Percentiles rank a stretch among this genome's conserved stretches.
phyloP scores from a whole-genome alignment of 2,888 invertebrate genomes.

The Mesochorus sp. region DNA sequence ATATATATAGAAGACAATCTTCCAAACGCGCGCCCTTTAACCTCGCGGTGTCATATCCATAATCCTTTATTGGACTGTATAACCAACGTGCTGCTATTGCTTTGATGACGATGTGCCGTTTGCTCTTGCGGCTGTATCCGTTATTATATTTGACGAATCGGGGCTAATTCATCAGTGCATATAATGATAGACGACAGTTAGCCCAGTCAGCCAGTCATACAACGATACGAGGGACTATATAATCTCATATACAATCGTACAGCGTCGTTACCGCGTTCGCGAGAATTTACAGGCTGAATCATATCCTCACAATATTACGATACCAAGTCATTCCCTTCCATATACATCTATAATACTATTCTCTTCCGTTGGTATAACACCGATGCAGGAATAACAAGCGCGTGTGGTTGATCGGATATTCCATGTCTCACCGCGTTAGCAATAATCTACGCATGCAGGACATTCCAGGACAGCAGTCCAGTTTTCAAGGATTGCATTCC shows the following conservation, averaged over 20 bases:
- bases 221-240: slow-evolving; percentile 20
- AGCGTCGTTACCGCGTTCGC: slow-evolving; percentile 18
- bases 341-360: background rate
- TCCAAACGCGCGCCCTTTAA: too few relatives aligned
- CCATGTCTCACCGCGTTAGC: slow-evolving; percentile 6
- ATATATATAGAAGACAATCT: too few relatives aligned
- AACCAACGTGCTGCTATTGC: background rate
- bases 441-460: background rate
- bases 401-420: slow-evolving; percentile 35
- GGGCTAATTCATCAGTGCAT: slow-evolving; percentile 28
- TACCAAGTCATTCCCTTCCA: slow-evolving; percentile 3
- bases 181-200: too few relatives aligned
- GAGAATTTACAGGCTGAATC: background rate
- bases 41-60: background rate
- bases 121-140: slow-evolving; percentile 12
- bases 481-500: too few relatives aligned
- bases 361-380: slow-evolving; percentile 13
- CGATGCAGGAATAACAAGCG: slow-evolving; percentile 32
- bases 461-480: too few relatives aligned
- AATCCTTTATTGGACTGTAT: background rate
- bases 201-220: too few relatives aligned
- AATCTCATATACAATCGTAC: slow-evolving; percentile 14
- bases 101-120: slow-evolving; percentile 20
- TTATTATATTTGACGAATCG: slow-evolving; percentile 47
- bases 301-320: slow-evolving; percentile 29